Evolutionary conservation across 2,113 vertebrate genomes (phyloP).

Genomic region (Pomatorhinus ruficollis): DNA sequence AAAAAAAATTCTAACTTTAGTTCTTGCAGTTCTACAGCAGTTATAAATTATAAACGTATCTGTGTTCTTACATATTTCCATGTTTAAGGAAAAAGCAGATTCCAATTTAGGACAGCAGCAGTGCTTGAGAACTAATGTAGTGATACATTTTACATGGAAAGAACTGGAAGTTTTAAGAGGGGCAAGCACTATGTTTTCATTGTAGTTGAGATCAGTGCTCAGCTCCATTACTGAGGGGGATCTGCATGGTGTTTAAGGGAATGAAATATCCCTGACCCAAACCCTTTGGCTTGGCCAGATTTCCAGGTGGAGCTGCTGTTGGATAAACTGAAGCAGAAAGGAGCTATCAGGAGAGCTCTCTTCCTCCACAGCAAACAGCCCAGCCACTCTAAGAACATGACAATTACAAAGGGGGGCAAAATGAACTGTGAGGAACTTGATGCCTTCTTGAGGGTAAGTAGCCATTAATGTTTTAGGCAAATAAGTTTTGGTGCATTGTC

Average conservation of each 20-base stretch:
- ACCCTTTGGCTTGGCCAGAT: constrained; percentile 72
- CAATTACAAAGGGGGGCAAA: constrained; percentile 73
- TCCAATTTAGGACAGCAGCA: not conserved
- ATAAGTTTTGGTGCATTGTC: not conserved
- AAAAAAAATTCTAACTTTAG: not conserved
- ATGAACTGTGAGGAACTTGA: constrained; percentile 87
- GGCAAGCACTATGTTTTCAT: not conserved
- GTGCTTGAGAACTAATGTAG: not conserved
- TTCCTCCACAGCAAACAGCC: constrained; percentile 83
- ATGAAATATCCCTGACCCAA: not conserved
- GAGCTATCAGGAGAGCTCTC: constrained; percentile 88
- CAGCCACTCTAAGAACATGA: constrained; percentile 88
- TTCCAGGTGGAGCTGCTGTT: constrained; percentile 90
- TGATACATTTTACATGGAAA: not conserved
- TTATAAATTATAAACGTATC: not conserved
- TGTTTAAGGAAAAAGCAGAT: not conserved
- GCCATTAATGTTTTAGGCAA: not conserved
- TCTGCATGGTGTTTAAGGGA: not conserved
- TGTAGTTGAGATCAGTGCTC: not conserved
- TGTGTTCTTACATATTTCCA: not conserved
- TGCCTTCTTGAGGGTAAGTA: constrained; percentile 87
- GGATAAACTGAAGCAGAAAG: constrained; percentile 96
- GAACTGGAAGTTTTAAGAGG: not conserved
- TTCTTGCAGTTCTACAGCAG: not conserved
- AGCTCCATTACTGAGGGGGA: not conserved